Evolutionary conservation across 1,140 invertebrate genomes (phyloP).

Genomic region (Trichomalopsis sarcophagae): DNA sequence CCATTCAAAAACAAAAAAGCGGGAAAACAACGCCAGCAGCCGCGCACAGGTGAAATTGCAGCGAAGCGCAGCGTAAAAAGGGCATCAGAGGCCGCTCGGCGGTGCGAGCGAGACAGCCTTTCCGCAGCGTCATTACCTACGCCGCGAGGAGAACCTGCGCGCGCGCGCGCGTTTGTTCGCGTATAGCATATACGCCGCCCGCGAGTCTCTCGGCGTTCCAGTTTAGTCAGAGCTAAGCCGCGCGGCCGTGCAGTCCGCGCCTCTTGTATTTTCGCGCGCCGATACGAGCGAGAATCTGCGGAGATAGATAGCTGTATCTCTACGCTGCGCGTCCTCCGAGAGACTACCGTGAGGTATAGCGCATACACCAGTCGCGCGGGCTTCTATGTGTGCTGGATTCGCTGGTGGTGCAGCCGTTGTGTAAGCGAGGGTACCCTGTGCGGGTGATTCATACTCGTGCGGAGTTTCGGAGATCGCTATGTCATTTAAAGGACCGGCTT

Average conservation of each 20-base stretch:
- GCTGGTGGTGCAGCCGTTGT: no score
- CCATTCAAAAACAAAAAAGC: no score
- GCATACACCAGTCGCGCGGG: not conserved
- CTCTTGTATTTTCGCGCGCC: not conserved
- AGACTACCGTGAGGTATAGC: not conserved
- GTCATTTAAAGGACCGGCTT: no score
- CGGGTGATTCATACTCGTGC: no score
- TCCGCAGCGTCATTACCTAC: not conserved
- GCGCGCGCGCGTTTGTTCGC: not conserved
- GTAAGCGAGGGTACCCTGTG: no score
- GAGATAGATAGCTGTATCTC: no score
- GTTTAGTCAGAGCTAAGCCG: conserved; percentile 5
- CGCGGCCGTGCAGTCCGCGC: not conserved
- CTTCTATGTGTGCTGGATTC: no score
- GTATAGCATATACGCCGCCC: not conserved
- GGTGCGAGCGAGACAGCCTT: not conserved
- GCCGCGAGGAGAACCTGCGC: conserved; percentile 24
- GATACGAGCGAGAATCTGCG: no score
- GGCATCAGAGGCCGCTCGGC: not conserved
- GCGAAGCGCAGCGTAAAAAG: not conserved
- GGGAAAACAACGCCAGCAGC: no score
- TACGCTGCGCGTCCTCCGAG: not conserved
- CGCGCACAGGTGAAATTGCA: no score
- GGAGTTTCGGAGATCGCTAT: no score
- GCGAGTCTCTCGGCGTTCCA: not conserved